Conservation (phyloP, 2,113 vertebrate genomes). For the Notechis scutatus region DNA sequence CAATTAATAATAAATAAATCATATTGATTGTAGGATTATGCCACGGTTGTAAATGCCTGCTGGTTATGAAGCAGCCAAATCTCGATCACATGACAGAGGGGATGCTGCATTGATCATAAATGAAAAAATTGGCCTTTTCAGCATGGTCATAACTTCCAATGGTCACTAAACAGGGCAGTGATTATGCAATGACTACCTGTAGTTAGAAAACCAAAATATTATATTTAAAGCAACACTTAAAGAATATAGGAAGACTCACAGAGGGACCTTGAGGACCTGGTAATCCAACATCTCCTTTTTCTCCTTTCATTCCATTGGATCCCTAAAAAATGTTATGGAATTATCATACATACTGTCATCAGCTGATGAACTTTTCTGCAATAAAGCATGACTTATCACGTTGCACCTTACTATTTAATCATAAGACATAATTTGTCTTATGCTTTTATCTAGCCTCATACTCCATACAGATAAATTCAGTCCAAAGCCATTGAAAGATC, state of each 20-base stretch:
- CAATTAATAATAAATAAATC: neutral
- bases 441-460: neutral
- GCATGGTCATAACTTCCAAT: neutral
- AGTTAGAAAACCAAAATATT: neutral
- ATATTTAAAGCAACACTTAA: neutral
- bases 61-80: neutral
- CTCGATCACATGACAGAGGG: neutral
- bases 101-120: neutral
- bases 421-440: neutral
- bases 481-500: neutral
- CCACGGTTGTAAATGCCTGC: neutral
- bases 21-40: neutral
- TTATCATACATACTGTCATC: neutral
- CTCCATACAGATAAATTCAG: neutral
- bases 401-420: neutral
- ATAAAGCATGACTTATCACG: neutral
- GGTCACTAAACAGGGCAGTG: neutral
- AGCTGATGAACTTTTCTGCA: neutral
- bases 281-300: slow-evolving; percentile 89
- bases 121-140: neutral
- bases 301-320: slow-evolving; percentile 86
- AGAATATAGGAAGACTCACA: slow-evolving; percentile 73
- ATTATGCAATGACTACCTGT: neutral
- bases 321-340: slow-evolving; percentile 72
- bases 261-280: slow-evolving; percentile 90